Conservation (phyloP, 1,140 invertebrate genomes). For the Zaprionus tsacasi region DNA sequence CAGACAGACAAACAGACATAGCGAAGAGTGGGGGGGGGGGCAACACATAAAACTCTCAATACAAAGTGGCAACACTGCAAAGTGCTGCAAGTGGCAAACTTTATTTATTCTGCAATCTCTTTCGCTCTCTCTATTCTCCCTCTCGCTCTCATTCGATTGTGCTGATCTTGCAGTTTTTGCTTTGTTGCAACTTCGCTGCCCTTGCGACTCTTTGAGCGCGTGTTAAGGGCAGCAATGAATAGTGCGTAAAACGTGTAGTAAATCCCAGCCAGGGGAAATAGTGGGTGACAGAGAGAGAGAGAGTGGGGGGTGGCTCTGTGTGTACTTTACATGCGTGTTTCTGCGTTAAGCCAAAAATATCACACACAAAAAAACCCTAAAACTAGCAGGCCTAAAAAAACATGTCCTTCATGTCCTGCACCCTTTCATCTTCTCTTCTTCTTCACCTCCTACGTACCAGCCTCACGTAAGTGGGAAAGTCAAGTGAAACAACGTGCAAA, state of each 20-base stretch:
- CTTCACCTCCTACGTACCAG: background rate
- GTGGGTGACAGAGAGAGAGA: background rate
- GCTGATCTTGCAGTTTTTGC: conserved; percentile 14
- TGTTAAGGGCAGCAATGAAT: conserved; percentile 1
- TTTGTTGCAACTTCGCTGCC: conserved; percentile 5
- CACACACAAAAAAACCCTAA: background rate
- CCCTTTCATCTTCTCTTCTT: background rate
- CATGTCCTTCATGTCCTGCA: background rate
- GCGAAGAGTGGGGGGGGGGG: background rate
- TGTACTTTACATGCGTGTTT: background rate
- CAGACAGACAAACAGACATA: conserved; percentile 55
- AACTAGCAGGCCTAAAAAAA: conserved; percentile 35
- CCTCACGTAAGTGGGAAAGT: conserved; percentile 39
- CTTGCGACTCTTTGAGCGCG: background rate
- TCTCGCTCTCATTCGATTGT: background rate
- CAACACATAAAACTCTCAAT: conserved; percentile 1
- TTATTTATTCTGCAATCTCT: conserved; percentile 26
- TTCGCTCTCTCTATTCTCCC: background rate
- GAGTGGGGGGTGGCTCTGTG: background rate
- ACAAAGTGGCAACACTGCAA: conserved; percentile 6
- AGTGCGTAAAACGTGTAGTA: conserved; percentile 8
- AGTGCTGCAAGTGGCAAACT: conserved; percentile 21
- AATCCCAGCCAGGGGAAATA: background rate
- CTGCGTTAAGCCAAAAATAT: conserved; percentile 29
- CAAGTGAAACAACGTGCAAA: conserved; percentile 60